phyloP scores from a whole-genome alignment of 2,888 invertebrate genomes.

The Chrysotoxum bicinctum region DNA sequence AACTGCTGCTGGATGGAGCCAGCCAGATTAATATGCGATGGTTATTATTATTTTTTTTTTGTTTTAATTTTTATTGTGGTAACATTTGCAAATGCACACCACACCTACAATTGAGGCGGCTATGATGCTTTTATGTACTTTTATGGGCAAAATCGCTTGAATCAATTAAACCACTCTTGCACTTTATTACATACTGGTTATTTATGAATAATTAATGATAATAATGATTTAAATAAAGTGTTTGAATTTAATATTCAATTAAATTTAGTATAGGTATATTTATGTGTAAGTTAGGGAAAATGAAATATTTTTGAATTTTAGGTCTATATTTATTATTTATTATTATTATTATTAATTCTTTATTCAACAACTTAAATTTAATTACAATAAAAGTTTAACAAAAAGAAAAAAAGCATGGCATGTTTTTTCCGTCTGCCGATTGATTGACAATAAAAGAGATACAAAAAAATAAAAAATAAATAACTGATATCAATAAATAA shows the following conservation, averaged over 20 bases:
- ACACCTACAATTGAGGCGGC: constrained; percentile 40
- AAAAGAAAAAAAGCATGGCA: too few species aligned
- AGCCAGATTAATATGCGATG: constrained; percentile 28
- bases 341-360: too few species aligned
- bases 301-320: too few species aligned
- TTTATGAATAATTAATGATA: constrained; percentile 51
- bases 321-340: too few species aligned
- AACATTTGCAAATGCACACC: constrained; percentile 17
- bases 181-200: constrained; percentile 15
- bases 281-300: too few species aligned
- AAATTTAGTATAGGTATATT: not conserved
- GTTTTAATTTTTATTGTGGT: not conserved
- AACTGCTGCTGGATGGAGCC: not conserved
- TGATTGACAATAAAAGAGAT: too few species aligned
- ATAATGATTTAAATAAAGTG: not conserved
- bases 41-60: not conserved
- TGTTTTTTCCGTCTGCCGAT: too few species aligned
- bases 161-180: constrained; percentile 45
- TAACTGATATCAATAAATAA: too few species aligned
- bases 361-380: too few species aligned
- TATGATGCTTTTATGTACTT: constrained; percentile 5
- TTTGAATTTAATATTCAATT: not conserved
- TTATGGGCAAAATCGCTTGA: constrained; percentile 28
- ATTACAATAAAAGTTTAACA: too few species aligned
- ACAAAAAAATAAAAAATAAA: too few species aligned